phyloP scores from a whole-genome alignment of 2,113 vertebrate species.

The Paedocypris sp. region DNA sequence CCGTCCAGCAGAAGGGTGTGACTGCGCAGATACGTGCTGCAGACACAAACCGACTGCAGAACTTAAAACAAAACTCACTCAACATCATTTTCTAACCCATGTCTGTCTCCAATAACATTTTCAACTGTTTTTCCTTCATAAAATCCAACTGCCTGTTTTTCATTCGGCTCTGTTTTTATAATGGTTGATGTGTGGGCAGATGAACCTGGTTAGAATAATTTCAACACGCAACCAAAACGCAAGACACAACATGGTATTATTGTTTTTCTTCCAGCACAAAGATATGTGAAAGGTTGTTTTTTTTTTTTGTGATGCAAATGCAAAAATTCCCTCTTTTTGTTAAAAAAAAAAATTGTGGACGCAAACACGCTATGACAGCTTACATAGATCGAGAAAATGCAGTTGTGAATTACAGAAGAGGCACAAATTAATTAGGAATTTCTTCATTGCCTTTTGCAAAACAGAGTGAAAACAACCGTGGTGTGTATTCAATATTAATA shows the following conservation, averaged over 20 bases:
- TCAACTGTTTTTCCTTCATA: conserved; percentile 23
- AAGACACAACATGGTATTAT: conserved; percentile 23
- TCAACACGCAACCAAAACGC: conserved; percentile 7
- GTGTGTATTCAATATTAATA: neutral
- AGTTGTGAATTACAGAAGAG: neutral
- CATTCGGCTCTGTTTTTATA: conserved; percentile 36
- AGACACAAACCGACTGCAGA: conserved; percentile 11
- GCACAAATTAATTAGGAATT: neutral
- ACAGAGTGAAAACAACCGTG: neutral
- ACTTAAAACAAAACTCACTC: conserved; percentile 19
- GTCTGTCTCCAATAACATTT: conserved; percentile 21
- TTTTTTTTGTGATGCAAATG: neutral
- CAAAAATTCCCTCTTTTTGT: neutral
- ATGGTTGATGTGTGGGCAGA: conserved; percentile 23
- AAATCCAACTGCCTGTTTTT: conserved; percentile 31
- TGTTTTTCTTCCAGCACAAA: conserved; percentile 18
- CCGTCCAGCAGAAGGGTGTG: conserved; percentile 17
- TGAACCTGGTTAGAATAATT: conserved; percentile 21
- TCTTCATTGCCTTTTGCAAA: neutral
- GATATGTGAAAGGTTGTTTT: neutral
- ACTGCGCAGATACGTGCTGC: neutral
- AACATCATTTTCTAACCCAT: conserved; percentile 19
- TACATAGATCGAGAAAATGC: neutral
- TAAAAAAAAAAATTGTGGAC: neutral
- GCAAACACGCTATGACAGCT: neutral